These are phyloP conservation scores for Danio kyathit DNA, from an alignment of 2,797 vertebrate species.

Conservation along the genomic window DNA sequence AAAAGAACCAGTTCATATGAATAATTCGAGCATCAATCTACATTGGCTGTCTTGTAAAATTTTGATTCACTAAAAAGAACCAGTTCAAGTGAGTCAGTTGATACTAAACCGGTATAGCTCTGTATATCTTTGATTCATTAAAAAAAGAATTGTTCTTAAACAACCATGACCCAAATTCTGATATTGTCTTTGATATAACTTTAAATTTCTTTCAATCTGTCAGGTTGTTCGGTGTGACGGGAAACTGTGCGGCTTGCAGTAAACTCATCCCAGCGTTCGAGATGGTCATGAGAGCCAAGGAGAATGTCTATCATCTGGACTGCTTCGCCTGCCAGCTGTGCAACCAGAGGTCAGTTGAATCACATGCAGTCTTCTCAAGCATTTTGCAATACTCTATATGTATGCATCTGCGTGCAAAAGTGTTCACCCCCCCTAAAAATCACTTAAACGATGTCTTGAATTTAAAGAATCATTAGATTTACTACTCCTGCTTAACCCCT, in stretches of 20 bases:
- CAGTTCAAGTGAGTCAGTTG: too few relatives aligned
- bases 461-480: constrained; percentile 17
- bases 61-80: too few relatives aligned
- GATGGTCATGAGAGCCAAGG: constrained; percentile 99
- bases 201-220: constrained; percentile 23
- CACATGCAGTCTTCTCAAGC: background rate
- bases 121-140: too few relatives aligned
- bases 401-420: background rate
- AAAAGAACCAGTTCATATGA: too few relatives aligned
- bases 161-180: too few relatives aligned
- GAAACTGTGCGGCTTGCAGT: constrained; percentile 97
- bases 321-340: constrained; percentile 99
- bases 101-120: too few relatives aligned
- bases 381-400: background rate
- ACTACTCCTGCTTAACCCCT: constrained; percentile 5
- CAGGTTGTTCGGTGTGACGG: constrained; percentile 97
- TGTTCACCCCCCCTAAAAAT: background rate
- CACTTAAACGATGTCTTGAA: background rate
- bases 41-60: too few relatives aligned
- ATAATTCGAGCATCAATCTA: too few relatives aligned
- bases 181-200: background rate
- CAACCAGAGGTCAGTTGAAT: constrained; percentile 92
- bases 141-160: too few relatives aligned
- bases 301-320: constrained; percentile 99
- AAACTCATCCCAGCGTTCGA: constrained; percentile 99